Percentiles rank a stretch among this genome's conserved stretches.
Evolutionary conservation across 1,140 invertebrate genomes (phyloP).

Genomic region (Danaus plexippus): DNA sequence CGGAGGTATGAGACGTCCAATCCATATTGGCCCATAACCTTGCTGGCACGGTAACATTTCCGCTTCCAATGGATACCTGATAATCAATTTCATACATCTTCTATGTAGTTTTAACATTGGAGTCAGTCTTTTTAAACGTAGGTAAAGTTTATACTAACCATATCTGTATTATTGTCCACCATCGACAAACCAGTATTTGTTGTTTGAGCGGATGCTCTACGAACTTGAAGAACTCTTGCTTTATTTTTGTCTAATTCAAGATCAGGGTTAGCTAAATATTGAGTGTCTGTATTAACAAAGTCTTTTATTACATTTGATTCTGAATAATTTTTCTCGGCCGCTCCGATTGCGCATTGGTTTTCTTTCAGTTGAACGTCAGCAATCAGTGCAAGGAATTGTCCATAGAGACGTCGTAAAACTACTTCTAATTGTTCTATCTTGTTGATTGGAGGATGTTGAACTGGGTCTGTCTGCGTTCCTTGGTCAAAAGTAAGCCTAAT

Average conservation of each 20-base stretch:
- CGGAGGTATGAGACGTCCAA: constrained; percentile 54
- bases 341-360: not conserved
- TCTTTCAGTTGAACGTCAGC: constrained; percentile 15
- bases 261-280: constrained; percentile 14
- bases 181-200: constrained; percentile 30
- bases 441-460: constrained; percentile 10
- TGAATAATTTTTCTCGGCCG: too few relatives aligned
- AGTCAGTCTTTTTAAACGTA: too few relatives aligned
- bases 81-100: constrained; percentile 2
- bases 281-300: constrained; percentile 3
- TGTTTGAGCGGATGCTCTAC: constrained; percentile 43
- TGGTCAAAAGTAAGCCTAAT: constrained; percentile 28
- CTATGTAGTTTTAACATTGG: too few relatives aligned
- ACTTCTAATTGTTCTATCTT: constrained; percentile 34
- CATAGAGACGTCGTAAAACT: constrained; percentile 29
- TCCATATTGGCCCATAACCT: constrained; percentile 46
- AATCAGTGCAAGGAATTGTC: constrained; percentile 26
- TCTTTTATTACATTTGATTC: too few relatives aligned
- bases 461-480: constrained; percentile 34
- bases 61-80: constrained; percentile 51
- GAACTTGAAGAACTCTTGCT: constrained; percentile 21
- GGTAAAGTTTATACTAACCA: constrained; percentile 21
- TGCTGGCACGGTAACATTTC: constrained; percentile 43
- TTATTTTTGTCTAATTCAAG: constrained; percentile 6
- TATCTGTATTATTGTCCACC: constrained; percentile 22